Evolutionary conservation across 2,888 invertebrate species (phyloP), one percentile per base, ranked within the genome.

Genomic region (Trissolcus brochymenae): DNA sequence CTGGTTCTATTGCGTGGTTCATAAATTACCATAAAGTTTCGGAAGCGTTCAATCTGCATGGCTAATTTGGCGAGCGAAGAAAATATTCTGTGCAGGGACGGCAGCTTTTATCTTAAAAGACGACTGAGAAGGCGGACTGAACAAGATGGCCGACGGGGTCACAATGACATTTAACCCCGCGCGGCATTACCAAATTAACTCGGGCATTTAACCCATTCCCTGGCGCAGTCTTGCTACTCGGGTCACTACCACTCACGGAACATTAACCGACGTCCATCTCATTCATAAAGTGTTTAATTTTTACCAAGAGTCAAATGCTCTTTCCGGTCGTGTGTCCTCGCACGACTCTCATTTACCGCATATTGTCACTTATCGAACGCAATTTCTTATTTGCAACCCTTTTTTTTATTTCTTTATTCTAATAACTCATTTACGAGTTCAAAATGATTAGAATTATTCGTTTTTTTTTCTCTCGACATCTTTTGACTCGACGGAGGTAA

Each of bases 141-240:
- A 53, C 51, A 70, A 67, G 59, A 66, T 70, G 43, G 62, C 46
- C 35, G 76, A 13, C 62, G 77, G 82, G 87, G 86, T 87, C 87
- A 86, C 82, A 81, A 80, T 80, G 80, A 80, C 84, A 81, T 82
- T 87, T 87, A 86, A 87, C 86, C 87, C 84, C 81, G 81, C 80
- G 76, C 71, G 73, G 78, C 81, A 85, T 87, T 87, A 84, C 82
- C 83, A 81, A 86, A 87, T 87, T 87, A 86, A 86, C 85, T 86
- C 82, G 56, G 76, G 80, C 84, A 84, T 86, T 87, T 87, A 82
- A 87, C 84, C 84, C 82, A 83, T 80, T 82, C 82, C 80, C 75
- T 78, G 70, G 59, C 55, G 41, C 57, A 75, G 62, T 72, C 65
- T 76, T 72, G 60, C 73, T 64, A 59, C 67, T 64, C 40, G 61